These are phyloP conservation scores for Palythoa caribaeorum DNA, from an alignment of 92 coral and sea anemone genomes.

Conservation along the genomic window DNA sequence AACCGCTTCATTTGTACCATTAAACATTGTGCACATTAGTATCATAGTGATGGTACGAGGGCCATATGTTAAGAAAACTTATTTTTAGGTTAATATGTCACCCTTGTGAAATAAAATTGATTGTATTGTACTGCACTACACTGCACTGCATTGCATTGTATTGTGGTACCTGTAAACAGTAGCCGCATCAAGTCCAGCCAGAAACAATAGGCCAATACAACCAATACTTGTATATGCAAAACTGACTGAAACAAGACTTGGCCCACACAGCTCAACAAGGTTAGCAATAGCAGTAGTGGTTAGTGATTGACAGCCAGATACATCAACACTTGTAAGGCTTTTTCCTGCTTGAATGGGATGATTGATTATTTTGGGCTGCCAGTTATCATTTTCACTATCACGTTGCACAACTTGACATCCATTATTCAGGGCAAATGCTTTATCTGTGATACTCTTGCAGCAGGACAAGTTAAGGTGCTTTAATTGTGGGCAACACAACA, in stretches of 20 bases:
- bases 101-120: no score
- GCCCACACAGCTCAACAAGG: constrained; percentile 76
- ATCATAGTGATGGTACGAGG: neutral
- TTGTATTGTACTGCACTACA: no score
- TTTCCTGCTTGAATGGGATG: constrained; percentile 57
- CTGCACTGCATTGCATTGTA: neutral
- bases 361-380: constrained; percentile 36
- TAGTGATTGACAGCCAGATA: constrained; percentile 86
- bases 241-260: constrained; percentile 65
- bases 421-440: constrained; percentile 61
- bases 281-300: constrained; percentile 67
- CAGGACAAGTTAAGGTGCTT: constrained; percentile 85
- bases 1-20: no score
- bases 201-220: constrained; percentile 71
- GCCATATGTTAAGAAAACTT: neutral
- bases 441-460: constrained; percentile 80
- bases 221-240: constrained; percentile 80
- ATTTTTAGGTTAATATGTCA: no score
- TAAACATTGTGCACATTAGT: no score
- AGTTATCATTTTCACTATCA: neutral
- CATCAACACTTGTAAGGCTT: constrained; percentile 76
- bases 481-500: constrained; percentile 82
- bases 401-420: neutral
- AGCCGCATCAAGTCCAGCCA: constrained; percentile 74
- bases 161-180: constrained; percentile 51